Evolutionary conservation across 2,113 vertebrate species (phyloP).

Genomic region (Crypturellus undulatus): DNA sequence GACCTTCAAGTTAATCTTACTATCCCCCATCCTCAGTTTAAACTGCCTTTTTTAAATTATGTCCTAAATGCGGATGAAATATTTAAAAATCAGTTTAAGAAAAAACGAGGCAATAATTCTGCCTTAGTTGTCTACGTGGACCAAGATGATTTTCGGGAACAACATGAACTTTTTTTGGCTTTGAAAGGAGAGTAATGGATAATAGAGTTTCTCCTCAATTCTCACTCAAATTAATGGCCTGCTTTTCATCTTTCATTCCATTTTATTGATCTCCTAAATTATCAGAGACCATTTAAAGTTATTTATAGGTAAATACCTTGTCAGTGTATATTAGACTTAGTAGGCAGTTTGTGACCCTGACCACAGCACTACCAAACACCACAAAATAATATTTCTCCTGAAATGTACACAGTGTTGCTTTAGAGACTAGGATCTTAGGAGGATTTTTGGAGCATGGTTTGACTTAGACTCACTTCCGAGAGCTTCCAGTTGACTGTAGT

Average conservation of each 20-base stretch:
- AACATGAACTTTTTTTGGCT: not conserved
- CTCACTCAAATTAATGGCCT: not conserved
- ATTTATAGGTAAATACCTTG: constrained; percentile 59
- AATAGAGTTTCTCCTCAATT: not conserved
- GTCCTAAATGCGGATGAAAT: not conserved
- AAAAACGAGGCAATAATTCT: not conserved
- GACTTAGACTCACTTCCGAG: not conserved
- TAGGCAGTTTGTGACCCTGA: not conserved
- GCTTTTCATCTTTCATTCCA: not conserved
- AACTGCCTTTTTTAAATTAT: not conserved
- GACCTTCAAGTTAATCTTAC: not conserved
- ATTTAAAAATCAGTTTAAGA: not conserved
- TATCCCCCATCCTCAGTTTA: not conserved
- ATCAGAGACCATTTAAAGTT: constrained; percentile 48
- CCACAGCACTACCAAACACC: not conserved
- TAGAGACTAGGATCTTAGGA: not conserved
- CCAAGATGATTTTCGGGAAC: not conserved
- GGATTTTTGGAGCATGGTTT: not conserved
- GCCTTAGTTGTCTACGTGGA: not conserved
- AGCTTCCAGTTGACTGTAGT: not conserved
- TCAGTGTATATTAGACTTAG: constrained; percentile 59
- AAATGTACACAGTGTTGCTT: not conserved
- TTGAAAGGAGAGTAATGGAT: not conserved
- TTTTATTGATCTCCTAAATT: constrained; percentile 33
- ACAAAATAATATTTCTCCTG: not conserved